These are phyloP conservation scores for Aplocera efformata DNA, from an alignment of 2,888 invertebrate genomes.

Conservation along the genomic window DNA sequence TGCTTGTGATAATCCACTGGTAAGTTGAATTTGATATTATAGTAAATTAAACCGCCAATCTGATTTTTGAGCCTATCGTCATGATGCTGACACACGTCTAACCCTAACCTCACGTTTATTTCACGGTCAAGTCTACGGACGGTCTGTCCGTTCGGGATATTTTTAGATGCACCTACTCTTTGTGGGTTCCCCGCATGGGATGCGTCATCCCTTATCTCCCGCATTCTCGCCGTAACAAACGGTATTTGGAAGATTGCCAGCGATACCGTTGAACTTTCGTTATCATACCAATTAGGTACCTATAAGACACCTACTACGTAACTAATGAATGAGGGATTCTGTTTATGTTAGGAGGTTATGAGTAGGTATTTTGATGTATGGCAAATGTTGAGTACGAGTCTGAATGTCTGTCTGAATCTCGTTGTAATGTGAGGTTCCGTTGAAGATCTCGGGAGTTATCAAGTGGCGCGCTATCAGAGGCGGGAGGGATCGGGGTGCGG, in stretches of 20 bases:
- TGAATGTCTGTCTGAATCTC: slow-evolving; percentile 12
- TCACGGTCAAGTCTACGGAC: slow-evolving; percentile 29
- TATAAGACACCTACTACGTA: neutral
- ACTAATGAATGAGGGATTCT: neutral
- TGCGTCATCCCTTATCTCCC: slow-evolving; percentile 20
- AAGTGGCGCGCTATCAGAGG: slow-evolving; percentile 55
- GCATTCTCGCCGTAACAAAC: slow-evolving; percentile 14
- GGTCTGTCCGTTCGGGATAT: slow-evolving; percentile 23
- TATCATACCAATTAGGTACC: slow-evolving; percentile 16
- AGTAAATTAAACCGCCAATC: neutral
- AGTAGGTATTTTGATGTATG: neutral
- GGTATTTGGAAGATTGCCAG: slow-evolving; percentile 37
- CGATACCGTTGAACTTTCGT: slow-evolving; percentile 37
- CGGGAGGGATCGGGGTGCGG: slow-evolving; percentile 39
- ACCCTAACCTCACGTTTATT: slow-evolving; percentile 11
- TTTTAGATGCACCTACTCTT: slow-evolving; percentile 23
- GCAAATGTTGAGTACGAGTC: neutral
- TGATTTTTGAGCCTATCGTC: neutral
- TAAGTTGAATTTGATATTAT: slow-evolving; percentile 40
- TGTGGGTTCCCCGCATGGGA: slow-evolving; percentile 16
- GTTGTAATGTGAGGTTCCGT: slow-evolving; percentile 39
- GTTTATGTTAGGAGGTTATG: slow-evolving; percentile 1
- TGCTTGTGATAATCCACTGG: slow-evolving; percentile 40
- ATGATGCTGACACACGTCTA: no score
- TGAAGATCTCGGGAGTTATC: slow-evolving; percentile 60